Base-by-base conservation (phyloP, 2,113 vertebrate species). In the Panthera leo region DNA sequence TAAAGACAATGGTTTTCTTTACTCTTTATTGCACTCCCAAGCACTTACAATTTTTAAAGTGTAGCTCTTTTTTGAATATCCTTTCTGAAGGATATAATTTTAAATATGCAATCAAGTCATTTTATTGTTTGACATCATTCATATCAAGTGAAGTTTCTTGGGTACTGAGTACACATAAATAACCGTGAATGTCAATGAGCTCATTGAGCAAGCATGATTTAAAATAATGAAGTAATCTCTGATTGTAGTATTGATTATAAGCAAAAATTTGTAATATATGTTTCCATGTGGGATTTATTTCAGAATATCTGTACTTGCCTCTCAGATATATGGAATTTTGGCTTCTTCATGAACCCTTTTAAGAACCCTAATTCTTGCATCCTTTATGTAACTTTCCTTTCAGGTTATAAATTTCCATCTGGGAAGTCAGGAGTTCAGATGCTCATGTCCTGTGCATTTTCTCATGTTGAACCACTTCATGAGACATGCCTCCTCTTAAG, bases 191-290 rank as follows among this genome's bases (percentile, higher is more conserved):
- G 67, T 86, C 94, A 97, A 45, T 90, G 85, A 97, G 75, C 70
- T 95, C 88, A 91, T 25, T 88, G 96, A 97, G 96, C 79, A 97
- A 68, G 91, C 42, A 63, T 70, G 61, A 95, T 96, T 96, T 98
- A 97, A 97, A 91, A 58, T 82, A 91, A 97, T 97, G 55, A 97
- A 94, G 89, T 97, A 92, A 96, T 95, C 65, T 58, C 92, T 94
- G 89, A 97, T 93, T 96, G 36, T 45, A 87, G 25, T 97, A 95
- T 91, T 93, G 97, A 95, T 97, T 90, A 95, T 90, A 96, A 96
- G 92, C 86, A 93, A 94, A 97, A 94, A 87, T 67, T 31, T 82
- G 39, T 85, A 91, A 94, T 97, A 70, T 79, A 88, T 93, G 39
- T 87, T 95, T 92, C 53, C 84, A 91, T 95, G 76, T 88, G 36